These are phyloP conservation scores for Mystacornis crossleyi DNA, from an alignment of 2,113 vertebrate genomes.

Conservation along the genomic window DNA sequence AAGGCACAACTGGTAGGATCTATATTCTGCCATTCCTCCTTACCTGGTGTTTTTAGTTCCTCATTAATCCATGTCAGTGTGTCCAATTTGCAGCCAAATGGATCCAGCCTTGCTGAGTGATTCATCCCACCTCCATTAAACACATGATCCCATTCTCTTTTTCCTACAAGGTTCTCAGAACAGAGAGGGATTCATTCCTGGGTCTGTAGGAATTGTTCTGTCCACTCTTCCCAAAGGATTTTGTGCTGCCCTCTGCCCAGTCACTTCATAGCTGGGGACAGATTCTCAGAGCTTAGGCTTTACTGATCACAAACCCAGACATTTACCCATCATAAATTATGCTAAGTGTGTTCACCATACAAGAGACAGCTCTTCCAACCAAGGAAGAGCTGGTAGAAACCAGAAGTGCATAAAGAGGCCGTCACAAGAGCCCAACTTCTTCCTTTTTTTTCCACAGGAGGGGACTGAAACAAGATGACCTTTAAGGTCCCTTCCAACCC, in stretches of 20 bases:
- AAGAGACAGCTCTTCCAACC: not conserved
- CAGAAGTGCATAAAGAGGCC: not conserved
- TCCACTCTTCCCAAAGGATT: not conserved
- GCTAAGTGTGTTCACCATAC: not conserved
- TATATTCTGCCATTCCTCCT: not conserved
- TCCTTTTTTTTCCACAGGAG: not conserved
- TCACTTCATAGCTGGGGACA: not conserved
- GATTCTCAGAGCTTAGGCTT: not conserved
- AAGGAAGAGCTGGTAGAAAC: not conserved
- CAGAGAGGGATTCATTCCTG: not conserved
- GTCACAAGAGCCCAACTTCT: not conserved
- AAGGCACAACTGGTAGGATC: not conserved
- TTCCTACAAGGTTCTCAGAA: not conserved
- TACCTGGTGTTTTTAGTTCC: not conserved
- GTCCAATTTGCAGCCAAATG: not conserved
- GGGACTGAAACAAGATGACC: not conserved
- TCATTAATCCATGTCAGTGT: not conserved
- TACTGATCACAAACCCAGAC: not conserved
- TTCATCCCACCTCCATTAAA: not conserved
- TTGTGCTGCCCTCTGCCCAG: not conserved
- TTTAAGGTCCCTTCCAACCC: not conserved
- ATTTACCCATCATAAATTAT: accelerated
- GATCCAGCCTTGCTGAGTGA: not conserved
- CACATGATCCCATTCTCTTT: not conserved
- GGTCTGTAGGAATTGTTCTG: not conserved